Base-by-base conservation (phyloP, 2,113 vertebrate genomes). In the Coptodon rendalli region DNA sequence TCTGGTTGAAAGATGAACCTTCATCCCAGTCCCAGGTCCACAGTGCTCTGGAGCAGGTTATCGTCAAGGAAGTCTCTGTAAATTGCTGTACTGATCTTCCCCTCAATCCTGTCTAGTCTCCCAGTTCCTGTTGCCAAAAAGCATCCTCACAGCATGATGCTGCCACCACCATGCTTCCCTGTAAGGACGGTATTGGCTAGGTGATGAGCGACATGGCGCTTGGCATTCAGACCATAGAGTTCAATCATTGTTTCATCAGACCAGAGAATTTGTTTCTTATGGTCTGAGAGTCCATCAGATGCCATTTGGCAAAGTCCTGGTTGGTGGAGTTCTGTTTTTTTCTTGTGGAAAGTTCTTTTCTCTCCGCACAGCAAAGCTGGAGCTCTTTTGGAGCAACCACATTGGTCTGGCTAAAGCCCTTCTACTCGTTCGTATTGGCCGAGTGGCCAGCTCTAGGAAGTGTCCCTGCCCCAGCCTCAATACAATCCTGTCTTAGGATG, bases 331-430 rank as follows among this genome's bases (percentile, higher is more conserved):
- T 66, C 19, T 66, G 19, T 0, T 0, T 8, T 34, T 13, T 27
- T 22, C 54, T 56, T 24, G 22, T 56, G 54, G 54, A 56, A 56
- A 22, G 4, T 56, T 56, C 54, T 56, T 56, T 66, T 66, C 61
- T 38, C 61, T 38, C 34, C 61, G 38, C 31, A 38, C 61, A 66
- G 61, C 61, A n/a, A 38, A 13, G 34, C 34, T 66, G 61, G 61
- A 66, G 61, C 34, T 38, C 10, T 66, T 0, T 66, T 4, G 0
- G 34, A 66, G 61, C 6, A 36, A 7, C 10, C 34, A 7, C 61
- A n/a, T 12, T 7, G 34, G 19, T n/a, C 61, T 66, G 61, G 34
- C 61, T 66, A 36, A 68, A 22, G 61, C 61, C 6, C 61, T 22
- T 66, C 34, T 68, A 7, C 34, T 1, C 2, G 2, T 38, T 66